Base-by-base conservation (phyloP, 1,140 invertebrate species). In the Eupristina koningsbergeri region DNA sequence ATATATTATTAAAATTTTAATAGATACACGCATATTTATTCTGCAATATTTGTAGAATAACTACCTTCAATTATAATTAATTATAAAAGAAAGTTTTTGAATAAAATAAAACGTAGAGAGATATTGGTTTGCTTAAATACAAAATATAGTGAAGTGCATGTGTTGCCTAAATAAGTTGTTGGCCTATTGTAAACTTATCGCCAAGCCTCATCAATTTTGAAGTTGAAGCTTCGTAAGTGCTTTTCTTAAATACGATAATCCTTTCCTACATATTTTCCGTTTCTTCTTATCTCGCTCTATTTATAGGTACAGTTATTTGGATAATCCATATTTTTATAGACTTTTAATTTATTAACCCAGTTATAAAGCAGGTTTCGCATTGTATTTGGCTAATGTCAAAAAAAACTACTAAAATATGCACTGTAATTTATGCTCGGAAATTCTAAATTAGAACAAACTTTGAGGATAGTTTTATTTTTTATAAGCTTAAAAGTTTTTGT, bases 201-300 rank as follows among this genome's bases (percentile, higher is more conserved):
- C 34, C 41, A 81, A 85, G 74, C 58, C 74, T 81, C 79, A 85
- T 85, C 74, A 81, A 85, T 81, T 81, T 77, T 74, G 53, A 78
- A 81, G 45, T 81, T 77, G 73, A 85, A 84, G 63, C 73, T 69
- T 31, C 47, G 29, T 71, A 84, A 85, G 79, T 85, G 84, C 73
- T 73, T 64, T 77, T 34, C 17, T 34, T 81, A 78, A 85, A 85
- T 64, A 53, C 36, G 63, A 85, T 85, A 85, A 85, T 85, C 84
- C 71, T 13, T 19, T 9, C 50, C 36, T n/a, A 8, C 22, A 11
- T 34, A 58, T 6, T 8, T 31, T 6, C n/a, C n/a, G n/a, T n/a
- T n/a, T n/a, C n/a, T n/a, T n/a, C n/a, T n/a, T n/a, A n/a, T n/a
- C n/a, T n/a, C n/a, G n/a, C 41, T 53, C 19, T 45, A 73, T 58